Conservation (phyloP, 2,888 invertebrate genomes). For the Ptychoptera contaminata region DNA sequence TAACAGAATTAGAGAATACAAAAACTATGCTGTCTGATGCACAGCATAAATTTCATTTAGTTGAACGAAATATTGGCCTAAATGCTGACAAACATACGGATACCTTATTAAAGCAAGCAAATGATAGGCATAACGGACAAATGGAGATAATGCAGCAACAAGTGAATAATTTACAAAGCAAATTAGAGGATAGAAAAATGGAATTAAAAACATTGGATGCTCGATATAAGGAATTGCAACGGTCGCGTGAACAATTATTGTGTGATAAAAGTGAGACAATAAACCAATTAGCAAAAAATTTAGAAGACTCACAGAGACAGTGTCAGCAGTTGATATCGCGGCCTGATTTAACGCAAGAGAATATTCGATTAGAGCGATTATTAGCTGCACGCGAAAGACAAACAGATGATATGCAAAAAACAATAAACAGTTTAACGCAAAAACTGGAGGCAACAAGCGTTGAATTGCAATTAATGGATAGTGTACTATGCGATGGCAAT, state of each 20-base stretch:
- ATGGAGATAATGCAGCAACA: constrained; percentile 34
- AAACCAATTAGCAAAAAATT: constrained; percentile 40
- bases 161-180: constrained; percentile 28
- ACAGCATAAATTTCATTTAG: constrained; percentile 27
- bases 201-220: constrained; percentile 38
- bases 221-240: constrained; percentile 39
- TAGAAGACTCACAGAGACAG: constrained; percentile 41
- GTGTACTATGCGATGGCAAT: constrained; percentile 21
- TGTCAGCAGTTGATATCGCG: constrained; percentile 26
- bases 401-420: constrained; percentile 21
- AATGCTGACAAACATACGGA: constrained; percentile 24
- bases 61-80: constrained; percentile 21
- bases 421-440: constrained; percentile 19
- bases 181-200: constrained; percentile 32
- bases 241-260: constrained; percentile 41
- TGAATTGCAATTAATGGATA: constrained; percentile 27
- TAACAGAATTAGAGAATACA: constrained; percentile 37
- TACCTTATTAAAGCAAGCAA: constrained; percentile 28
- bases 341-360: constrained; percentile 22
- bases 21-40: constrained; percentile 36
- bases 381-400: constrained; percentile 22
- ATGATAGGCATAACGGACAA: constrained; percentile 33
- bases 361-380: constrained; percentile 19
- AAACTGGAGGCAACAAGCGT: constrained; percentile 21
- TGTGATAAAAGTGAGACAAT: constrained; percentile 46